Base-by-base conservation (phyloP, 1,140 invertebrate species). In the Uloborus diversus region DNA sequence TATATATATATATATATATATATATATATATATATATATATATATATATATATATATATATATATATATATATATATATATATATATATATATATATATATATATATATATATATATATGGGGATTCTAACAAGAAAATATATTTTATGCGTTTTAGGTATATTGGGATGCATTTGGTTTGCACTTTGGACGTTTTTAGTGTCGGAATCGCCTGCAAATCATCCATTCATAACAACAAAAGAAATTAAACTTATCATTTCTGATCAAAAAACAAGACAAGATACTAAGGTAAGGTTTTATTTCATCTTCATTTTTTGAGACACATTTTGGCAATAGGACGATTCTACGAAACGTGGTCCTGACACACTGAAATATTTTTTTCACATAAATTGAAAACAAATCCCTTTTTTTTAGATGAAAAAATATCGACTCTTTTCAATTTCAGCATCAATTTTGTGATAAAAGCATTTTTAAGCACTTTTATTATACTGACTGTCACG, bases 231-330 rank as follows among this genome's bases (percentile, higher is more conserved):
- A 64, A 90, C 90, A 0, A 86, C 90, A 47, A 88, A 90, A 28
- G 95, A 96, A 87, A 86, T 93, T 3, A 90, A 92, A 59, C 96
- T 93, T 83, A 94, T 96, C 83, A 89, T 91, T 62, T n/a, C n/a
- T n/a, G n/a, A n/a, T n/a, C n/a, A n/a, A n/a, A n/a, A n/a, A n/a
- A n/a, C n/a, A n/a, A n/a, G n/a, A n/a, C n/a, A n/a, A n/a, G n/a
- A n/a, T n/a, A n/a, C n/a, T n/a, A n/a, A n/a, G n/a, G n/a, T n/a
- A n/a, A n/a, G 51, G 1, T 9, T 42, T 42, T 42, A 42, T 42
- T 7, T 42, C 17, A 9, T 42, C 37, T 9, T 9, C 7, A 7
- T 42, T 7, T 17, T 7, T 17, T 17, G 7, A 42, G 37, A 42
- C 7, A 17, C 17, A 9, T 42, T 9, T 42, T 42, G 7, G 37